phyloP scores from a whole-genome alignment of 2,888 invertebrate species.

The Schrankia costaestrigalis region DNA sequence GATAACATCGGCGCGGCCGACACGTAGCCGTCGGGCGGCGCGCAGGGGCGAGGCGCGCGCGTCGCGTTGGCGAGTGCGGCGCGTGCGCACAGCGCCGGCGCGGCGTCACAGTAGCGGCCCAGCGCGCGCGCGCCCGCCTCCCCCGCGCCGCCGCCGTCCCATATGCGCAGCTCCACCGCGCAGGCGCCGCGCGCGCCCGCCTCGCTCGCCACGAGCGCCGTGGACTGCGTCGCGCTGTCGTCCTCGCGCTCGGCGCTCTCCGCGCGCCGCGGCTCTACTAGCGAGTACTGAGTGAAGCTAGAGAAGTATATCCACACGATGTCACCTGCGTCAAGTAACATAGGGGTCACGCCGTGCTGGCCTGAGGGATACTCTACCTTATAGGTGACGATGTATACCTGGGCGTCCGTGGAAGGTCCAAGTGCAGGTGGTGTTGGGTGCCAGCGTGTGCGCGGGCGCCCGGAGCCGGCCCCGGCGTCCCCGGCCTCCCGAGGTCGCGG shows the following conservation, averaged over 20 bases:
- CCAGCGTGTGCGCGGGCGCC: constrained; percentile 91
- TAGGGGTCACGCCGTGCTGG: not conserved
- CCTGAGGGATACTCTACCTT: not conserved
- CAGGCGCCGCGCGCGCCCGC: constrained; percentile 57
- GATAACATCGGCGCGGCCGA: constrained; percentile 59
- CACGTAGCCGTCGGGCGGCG: constrained; percentile 89
- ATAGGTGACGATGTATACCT: constrained; percentile 47
- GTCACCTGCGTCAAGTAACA: constrained; percentile 74
- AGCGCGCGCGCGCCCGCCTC: constrained; percentile 68
- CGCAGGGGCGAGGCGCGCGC: constrained; percentile 89
- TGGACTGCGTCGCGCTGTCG: constrained; percentile 31
- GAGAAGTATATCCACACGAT: constrained; percentile 93
- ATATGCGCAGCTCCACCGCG: constrained; percentile 86
- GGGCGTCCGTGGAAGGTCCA: constrained; percentile 91
- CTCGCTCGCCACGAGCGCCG: constrained; percentile 18
- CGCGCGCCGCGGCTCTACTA: constrained; percentile 74
- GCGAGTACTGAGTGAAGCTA: constrained; percentile 89
- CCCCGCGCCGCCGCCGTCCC: constrained; percentile 85
- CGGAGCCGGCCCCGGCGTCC: constrained; percentile 87
- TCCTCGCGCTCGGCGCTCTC: constrained; percentile 79
- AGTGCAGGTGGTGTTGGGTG: constrained; percentile 92
- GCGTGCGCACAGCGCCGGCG: constrained; percentile 91
- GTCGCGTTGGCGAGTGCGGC: constrained; percentile 86
- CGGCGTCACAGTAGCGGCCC: constrained; percentile 87
- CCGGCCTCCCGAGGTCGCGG: constrained; percentile 76